A percentile compares a stretch with the other conserved stretches of the same genome.
Evolutionary conservation across 2,797 vertebrate species (phyloP).

Genomic region (Catharus ustulatus): DNA sequence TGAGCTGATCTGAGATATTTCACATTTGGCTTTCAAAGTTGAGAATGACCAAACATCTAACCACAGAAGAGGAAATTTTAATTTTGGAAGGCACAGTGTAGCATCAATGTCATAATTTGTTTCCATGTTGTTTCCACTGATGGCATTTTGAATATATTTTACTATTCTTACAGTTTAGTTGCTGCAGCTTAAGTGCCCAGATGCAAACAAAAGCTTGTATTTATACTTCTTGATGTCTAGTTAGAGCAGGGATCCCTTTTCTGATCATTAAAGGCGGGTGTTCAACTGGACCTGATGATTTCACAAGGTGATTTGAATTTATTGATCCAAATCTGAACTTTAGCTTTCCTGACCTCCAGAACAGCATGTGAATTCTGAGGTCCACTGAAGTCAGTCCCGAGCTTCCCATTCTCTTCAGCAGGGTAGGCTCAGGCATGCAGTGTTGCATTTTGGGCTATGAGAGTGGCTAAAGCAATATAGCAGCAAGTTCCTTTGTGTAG

Average conservation of each 20-base stretch:
- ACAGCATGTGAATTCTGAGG: background rate
- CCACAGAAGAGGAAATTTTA: background rate
- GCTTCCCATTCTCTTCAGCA: background rate
- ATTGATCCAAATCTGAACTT: background rate
- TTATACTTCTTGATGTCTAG: background rate
- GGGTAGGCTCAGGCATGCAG: fast-evolving
- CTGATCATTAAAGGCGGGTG: background rate
- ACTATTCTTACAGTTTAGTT: background rate
- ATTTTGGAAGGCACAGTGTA: background rate
- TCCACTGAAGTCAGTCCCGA: background rate
- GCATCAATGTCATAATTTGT: fast-evolving
- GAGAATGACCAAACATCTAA: background rate
- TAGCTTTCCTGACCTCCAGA: background rate
- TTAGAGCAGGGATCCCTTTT: background rate
- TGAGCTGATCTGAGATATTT: background rate
- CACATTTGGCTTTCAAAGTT: background rate
- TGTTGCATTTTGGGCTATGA: too few relatives aligned
- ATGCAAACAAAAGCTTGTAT: background rate
- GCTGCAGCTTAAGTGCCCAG: background rate
- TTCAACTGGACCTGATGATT: background rate
- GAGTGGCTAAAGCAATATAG: too few relatives aligned
- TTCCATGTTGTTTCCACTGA: background rate
- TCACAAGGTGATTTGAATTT: background rate
- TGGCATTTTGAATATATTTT: background rate
- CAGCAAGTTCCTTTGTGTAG: too few relatives aligned